These are phyloP conservation scores for Centruroides sculpturatus DNA, from an alignment of 1,140 invertebrate species.

Conservation along the genomic window DNA sequence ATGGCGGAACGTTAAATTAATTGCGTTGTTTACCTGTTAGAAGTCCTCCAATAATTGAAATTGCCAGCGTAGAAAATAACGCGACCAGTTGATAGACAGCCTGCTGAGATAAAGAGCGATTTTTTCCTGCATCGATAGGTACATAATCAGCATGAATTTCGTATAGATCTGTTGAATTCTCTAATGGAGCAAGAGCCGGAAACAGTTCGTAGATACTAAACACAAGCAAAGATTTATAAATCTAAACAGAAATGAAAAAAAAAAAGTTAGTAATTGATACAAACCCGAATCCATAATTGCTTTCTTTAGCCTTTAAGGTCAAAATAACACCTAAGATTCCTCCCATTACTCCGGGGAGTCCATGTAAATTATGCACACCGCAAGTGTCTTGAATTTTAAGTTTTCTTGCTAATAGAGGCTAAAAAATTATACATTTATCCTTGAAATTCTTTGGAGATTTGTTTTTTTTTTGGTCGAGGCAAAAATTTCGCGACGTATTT, in stretches of 20 bases:
- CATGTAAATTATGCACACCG: slow-evolving; percentile 90
- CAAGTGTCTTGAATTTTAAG: slow-evolving; percentile 78
- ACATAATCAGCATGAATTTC: slow-evolving; percentile 19
- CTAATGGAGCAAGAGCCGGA: slow-evolving; percentile 33
- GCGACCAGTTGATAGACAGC: slow-evolving; percentile 62
- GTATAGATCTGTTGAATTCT: slow-evolving; percentile 23
- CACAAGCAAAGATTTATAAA: neutral
- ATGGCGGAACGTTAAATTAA: no score
- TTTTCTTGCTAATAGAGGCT: slow-evolving; percentile 39
- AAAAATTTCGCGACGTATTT: no score
- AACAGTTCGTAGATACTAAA: slow-evolving; percentile 35
- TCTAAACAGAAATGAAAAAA: neutral
- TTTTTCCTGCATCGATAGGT: slow-evolving; percentile 33
- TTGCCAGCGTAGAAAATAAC: slow-evolving; percentile 47
- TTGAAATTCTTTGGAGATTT: no score
- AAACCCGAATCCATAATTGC: slow-evolving; percentile 32
- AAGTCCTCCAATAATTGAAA: slow-evolving; percentile 57
- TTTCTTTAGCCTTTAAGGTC: slow-evolving; percentile 49
- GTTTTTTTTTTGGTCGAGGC: no score
- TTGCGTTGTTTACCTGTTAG: slow-evolving; percentile 48
- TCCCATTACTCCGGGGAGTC: slow-evolving; percentile 79
- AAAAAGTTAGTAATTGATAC: slow-evolving; percentile 1
- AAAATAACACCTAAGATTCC: slow-evolving; percentile 61
- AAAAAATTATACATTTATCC: neutral
- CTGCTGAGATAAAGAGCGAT: slow-evolving; percentile 49